Base-by-base conservation (phyloP, 2,113 vertebrate species). In the Trematomus loennbergii region DNA sequence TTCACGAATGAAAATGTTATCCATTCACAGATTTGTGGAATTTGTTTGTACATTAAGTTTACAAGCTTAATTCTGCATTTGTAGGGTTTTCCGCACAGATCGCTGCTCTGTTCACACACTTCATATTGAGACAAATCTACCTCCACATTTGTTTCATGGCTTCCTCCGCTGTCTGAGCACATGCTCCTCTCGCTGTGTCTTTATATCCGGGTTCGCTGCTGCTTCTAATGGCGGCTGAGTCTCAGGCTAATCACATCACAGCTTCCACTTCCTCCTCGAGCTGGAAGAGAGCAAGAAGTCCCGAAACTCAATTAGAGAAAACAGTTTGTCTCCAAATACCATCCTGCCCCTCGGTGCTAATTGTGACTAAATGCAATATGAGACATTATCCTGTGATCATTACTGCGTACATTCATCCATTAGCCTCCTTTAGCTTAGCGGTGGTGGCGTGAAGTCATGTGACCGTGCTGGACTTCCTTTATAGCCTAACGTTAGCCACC, bases 241-340 rank as follows among this genome's bases (percentile, higher is more conserved):
- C 89, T 92, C 89, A 92, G 87, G 92, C 88, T 84, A 73, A 77
- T 82, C 77, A 79, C 79, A 29, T 82, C 85, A 77, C 82, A 79
- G 82, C 86, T 84, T 84, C 79, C 81, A 72, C 81, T 79, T 87
- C 68, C 74, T 71, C 67, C 74, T 61, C 6, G 9, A 25, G 54
- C 4, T 15, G 54, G 48, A 48, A 54, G 79, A 72, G 75, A 66
- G 29, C 53, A 79, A 12, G 13, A 9, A 55, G 22, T 17, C 68
- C 60, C 60, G 65, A 33, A 12, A 78, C 57, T 74, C 53, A 61
- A 17, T 60, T 49, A 55, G 46, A 66, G 8, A 40, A 40, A 7
- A 54, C 63, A 11, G 55, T 82, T 87, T 83, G 81, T 87, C 79
- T 81, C n/a, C 81, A 84, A 65, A 85, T 76, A 49, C 75, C 72